Base-by-base conservation (phyloP, 2,888 invertebrate species). In the Erannis defoliaria region DNA sequence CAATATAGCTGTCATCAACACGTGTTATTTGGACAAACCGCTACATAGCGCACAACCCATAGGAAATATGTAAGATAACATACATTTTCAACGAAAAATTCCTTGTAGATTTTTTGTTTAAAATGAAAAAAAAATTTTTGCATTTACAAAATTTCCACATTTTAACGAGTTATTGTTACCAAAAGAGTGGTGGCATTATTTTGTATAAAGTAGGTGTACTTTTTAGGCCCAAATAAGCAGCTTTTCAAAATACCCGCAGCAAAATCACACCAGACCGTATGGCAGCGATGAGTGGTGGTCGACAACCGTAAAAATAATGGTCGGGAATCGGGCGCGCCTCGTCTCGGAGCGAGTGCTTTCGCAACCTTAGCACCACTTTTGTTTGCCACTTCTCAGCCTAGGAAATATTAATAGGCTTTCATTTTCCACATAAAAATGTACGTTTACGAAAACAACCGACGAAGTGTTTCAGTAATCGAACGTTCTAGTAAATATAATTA, bases 221-320 rank as follows among this genome's bases (percentile, higher is more conserved):
- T 37, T 16, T 14, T 16, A 16, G 6, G 9, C 31, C 1, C 16
- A 10, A 46, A 46, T 18, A 8, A 5, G 16, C 10, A 16, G n/a
- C 2, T 33, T 46, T 46, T 31, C 12, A 12, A 8, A 46, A 18
- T 19, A 14, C 19, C 16, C 12, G 26, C 58, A 61, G 49, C 58
- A 65, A 60, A 55, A 21, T 31, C 68, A 61, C 64, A 70, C 72
- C 70, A 66, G 59, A 55, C 67, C 67, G 68, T 66, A 71, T 72
- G 68, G 67, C 66, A 64, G 67, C 74, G 82, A 81, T 82, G 88
- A 88, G 84, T 80, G 82, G 81, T 81, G 76, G 80, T 68, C 80
- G 84, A 74, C 84, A 81, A 89, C 85, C 90, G 90, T 89, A 86
- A 91, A 91, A 90, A 90, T 91, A 91, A 91, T 90, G 88, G 87